These are phyloP conservation scores for Leptopilina drosophilae DNA, from an alignment of 2,888 invertebrate genomes.

Conservation along the genomic window DNA sequence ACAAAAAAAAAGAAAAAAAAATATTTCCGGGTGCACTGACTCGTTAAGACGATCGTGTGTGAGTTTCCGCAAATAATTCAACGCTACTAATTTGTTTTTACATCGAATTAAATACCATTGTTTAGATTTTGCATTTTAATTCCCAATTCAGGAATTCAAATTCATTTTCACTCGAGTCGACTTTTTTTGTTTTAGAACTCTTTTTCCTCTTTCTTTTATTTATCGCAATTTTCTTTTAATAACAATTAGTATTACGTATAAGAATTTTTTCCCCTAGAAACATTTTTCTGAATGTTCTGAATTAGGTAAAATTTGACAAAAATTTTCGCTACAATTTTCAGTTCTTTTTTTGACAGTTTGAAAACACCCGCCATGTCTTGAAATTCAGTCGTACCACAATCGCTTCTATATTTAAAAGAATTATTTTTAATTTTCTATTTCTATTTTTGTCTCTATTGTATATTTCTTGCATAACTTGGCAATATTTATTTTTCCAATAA, in stretches of 20 bases:
- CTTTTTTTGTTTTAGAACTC: not conserved
- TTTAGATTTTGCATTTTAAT: constrained; percentile 6
- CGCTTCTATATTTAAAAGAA: too few relatives aligned
- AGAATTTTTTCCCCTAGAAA: too few relatives aligned
- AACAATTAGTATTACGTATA: too few relatives aligned
- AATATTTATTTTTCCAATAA: not conserved
- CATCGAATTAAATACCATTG: constrained; percentile 2
- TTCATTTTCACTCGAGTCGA: not conserved
- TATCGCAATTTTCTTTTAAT: too few relatives aligned
- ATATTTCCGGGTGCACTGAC: constrained; percentile 55
- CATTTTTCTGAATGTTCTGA: too few relatives aligned
- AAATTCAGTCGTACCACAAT: not conserved
- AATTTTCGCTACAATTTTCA: too few relatives aligned
- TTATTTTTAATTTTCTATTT: not conserved
- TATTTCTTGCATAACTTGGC: not conserved
- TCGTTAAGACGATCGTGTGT: constrained; percentile 14
- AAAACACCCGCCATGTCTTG: not conserved
- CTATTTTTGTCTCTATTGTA: not conserved
- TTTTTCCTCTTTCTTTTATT: too few relatives aligned
- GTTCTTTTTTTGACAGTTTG: not conserved
- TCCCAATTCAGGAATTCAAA: not conserved
- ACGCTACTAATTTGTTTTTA: not conserved
- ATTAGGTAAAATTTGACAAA: too few relatives aligned
- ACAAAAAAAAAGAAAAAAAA: constrained; percentile 4
- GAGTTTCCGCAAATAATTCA: constrained; percentile 29